Percentiles rank a stretch among this genome's conserved stretches.
Conservation (phyloP, 2,797 vertebrate species). For the Micropoecilia bifurca region DNA sequence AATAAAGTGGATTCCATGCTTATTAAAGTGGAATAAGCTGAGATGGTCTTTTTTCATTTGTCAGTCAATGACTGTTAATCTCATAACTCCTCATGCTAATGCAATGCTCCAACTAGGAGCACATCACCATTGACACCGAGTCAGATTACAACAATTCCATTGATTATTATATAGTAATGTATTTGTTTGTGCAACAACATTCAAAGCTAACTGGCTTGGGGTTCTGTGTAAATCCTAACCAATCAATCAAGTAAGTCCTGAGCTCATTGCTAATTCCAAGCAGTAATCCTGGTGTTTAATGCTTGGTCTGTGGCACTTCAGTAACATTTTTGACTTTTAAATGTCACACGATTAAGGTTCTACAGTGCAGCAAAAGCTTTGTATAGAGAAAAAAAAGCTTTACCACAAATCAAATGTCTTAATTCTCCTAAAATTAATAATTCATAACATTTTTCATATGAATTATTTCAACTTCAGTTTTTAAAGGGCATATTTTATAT, state of each 20-base stretch:
- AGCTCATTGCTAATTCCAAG: constrained; percentile 10
- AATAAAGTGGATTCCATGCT: constrained; percentile 74
- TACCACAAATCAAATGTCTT: background rate
- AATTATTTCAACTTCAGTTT: constrained; percentile 95
- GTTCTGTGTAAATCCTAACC: constrained; percentile 33
- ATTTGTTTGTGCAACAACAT: constrained; percentile 50
- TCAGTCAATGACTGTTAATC: constrained; percentile 75
- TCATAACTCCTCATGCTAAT: constrained; percentile 73
- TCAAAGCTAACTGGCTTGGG: constrained; percentile 20
- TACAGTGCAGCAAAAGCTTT: background rate
- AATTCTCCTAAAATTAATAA: constrained; percentile 54
- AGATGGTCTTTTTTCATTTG: constrained; percentile 68
- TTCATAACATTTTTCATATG: background rate
- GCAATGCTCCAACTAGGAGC: constrained; percentile 63
- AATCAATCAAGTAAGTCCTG: constrained; percentile 21
- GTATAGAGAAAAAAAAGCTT: background rate
- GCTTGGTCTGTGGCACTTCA: constrained; percentile 8
- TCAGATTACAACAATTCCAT: constrained; percentile 68
- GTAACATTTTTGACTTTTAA: constrained; percentile 2
- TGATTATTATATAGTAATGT: constrained; percentile 59
- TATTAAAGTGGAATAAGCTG: constrained; percentile 77
- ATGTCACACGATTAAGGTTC: background rate
- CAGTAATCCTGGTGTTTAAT: constrained; percentile 23
- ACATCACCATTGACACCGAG: constrained; percentile 66
- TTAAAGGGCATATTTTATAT: constrained; percentile 74